phyloP scores from a whole-genome alignment of 2,113 vertebrate species.

The Hemiscyllium ocellatum region DNA sequence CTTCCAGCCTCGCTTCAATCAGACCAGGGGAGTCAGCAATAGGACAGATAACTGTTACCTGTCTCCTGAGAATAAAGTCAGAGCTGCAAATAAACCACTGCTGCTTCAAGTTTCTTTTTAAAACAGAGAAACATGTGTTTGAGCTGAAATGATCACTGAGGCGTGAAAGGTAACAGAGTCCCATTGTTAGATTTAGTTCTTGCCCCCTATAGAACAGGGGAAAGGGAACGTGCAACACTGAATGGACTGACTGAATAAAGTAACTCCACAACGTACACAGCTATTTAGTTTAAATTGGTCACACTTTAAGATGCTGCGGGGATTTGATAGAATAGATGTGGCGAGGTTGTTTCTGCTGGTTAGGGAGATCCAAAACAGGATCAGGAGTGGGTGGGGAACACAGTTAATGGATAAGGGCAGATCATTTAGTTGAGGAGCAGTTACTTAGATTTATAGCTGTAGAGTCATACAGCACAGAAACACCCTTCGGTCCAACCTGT shows the following conservation, averaged over 20 bases:
- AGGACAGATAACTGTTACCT: neutral
- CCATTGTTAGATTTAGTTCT: neutral
- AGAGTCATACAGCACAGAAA: no score
- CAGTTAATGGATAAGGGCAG: neutral
- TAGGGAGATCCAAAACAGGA: neutral
- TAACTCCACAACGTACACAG: no score
- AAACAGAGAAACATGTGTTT: neutral
- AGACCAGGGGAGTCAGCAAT: neutral
- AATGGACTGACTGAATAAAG: neutral
- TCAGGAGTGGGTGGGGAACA: no score
- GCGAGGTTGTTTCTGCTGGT: neutral
- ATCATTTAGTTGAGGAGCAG: no score
- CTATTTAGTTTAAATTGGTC: neutral
- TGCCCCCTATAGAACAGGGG: no score
- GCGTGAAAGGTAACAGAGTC: neutral
- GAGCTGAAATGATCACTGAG: neutral
- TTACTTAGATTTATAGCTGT: no score
- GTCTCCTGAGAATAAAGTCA: neutral
- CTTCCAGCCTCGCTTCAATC: neutral
- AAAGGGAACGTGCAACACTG: neutral
- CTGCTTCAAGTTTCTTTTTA: neutral
- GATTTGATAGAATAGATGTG: neutral
- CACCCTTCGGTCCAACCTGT: no score
- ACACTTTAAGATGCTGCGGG: neutral
- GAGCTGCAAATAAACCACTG: neutral